phyloP scores from a whole-genome alignment of 2,888 invertebrate genomes.

The Liodrosophila aerea region DNA sequence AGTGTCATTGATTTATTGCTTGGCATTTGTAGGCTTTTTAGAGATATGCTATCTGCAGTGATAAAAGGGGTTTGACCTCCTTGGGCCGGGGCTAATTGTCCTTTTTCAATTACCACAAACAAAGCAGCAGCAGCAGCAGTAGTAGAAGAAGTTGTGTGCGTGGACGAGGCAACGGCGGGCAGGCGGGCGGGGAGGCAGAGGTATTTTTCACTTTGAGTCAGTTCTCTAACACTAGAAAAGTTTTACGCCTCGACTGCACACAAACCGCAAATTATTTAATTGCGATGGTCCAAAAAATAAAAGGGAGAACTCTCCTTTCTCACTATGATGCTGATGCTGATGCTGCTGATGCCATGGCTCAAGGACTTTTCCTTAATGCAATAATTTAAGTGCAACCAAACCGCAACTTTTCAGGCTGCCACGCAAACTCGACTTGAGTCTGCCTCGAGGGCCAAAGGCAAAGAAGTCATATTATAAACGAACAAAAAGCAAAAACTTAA shows the following conservation, averaged over 20 bases:
- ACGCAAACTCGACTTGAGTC: conserved; percentile 38
- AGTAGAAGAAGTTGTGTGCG: no score
- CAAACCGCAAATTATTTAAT: conserved; percentile 75
- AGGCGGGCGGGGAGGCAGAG: no score
- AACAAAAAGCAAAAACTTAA: conserved; percentile 41
- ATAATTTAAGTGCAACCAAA: conserved; percentile 74
- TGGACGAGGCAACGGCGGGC: no score
- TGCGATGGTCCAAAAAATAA: conserved; percentile 45
- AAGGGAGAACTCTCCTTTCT: conserved; percentile 28
- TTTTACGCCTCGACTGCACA: conserved; percentile 54
- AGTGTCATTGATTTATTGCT: conserved; percentile 71
- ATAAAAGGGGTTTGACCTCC: conserved; percentile 57
- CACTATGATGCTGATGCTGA: conserved; percentile 6
- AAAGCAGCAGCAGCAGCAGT: conserved; percentile 7
- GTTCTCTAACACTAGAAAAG: conserved; percentile 48
- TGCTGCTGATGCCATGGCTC: conserved; percentile 48
- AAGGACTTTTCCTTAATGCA: conserved; percentile 69
- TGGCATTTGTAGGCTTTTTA: conserved; percentile 55
- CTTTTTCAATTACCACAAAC: conserved; percentile 67
- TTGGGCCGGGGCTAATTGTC: conserved; percentile 66
- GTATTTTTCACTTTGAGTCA: conserved; percentile 47
- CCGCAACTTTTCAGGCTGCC: conserved; percentile 59
- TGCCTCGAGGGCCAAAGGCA: conserved; percentile 36
- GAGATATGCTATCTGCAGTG: conserved; percentile 32
- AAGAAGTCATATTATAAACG: conserved; percentile 69